Evolutionary conservation across 2,797 vertebrate genomes (phyloP).

Genomic region (Streptopelia turtur): DNA sequence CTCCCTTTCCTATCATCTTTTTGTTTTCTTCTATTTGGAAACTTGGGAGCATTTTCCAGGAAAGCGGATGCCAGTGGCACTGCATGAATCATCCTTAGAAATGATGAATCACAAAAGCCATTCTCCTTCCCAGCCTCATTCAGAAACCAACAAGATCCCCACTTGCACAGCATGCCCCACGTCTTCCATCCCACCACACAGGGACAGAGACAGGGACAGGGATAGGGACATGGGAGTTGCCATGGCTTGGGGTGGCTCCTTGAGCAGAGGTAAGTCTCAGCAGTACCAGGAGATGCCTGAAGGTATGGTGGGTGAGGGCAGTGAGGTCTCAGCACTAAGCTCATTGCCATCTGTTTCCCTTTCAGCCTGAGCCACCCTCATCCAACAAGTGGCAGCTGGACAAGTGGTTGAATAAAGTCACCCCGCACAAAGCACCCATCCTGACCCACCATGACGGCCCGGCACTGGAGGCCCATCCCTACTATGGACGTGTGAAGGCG

Average conservation of each 20-base stretch:
- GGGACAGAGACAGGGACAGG: too few species aligned
- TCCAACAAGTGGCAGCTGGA: constrained; percentile 96
- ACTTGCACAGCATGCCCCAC: rapidly evolving
- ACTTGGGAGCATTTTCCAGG: background rate
- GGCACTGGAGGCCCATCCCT: constrained; percentile 64
- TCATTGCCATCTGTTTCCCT: constrained; percentile 12
- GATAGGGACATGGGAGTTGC: background rate
- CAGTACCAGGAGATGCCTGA: background rate
- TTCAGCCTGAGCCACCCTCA: constrained; percentile 83
- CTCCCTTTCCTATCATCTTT: background rate
- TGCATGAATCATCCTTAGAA: background rate
- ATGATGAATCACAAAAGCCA: background rate
- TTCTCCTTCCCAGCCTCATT: background rate
- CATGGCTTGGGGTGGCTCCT: rapidly evolving
- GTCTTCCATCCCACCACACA: rapidly evolving
- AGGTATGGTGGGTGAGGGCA: background rate
- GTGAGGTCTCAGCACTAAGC: background rate
- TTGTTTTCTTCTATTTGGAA: background rate
- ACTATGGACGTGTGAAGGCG: constrained; percentile 61
- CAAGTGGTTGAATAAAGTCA: constrained; percentile 94
- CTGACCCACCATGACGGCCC: constrained; percentile 80
- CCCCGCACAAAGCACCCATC: constrained; percentile 82
- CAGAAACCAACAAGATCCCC: background rate
- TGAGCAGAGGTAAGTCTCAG: background rate
- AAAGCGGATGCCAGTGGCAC: background rate